phyloP scores from a whole-genome alignment of 2,888 invertebrate species.

The Buathra laborator region DNA sequence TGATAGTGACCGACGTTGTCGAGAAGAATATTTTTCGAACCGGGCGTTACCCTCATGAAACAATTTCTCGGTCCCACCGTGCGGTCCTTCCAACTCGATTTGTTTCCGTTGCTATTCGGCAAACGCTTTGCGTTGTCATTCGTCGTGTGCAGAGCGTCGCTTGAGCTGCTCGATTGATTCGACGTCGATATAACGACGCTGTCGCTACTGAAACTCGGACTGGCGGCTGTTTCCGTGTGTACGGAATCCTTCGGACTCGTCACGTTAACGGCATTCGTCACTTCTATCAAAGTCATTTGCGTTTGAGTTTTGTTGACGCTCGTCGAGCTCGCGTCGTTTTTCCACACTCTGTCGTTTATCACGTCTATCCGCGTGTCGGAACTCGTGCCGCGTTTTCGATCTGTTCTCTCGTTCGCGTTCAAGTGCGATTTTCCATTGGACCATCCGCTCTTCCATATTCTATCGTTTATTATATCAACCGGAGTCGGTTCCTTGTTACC shows the following conservation, averaged over 20 bases:
- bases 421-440: constrained; percentile 72
- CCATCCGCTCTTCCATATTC: constrained; percentile 83
- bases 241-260: constrained; percentile 71
- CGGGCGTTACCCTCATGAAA: constrained; percentile 91
- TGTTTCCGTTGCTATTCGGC: constrained; percentile 62
- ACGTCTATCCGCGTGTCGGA: constrained; percentile 79
- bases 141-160: constrained; percentile 77
- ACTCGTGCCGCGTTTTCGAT: constrained; percentile 59
- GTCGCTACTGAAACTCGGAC: constrained; percentile 83
- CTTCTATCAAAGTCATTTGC: constrained; percentile 80
- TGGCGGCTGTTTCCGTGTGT: constrained; percentile 75
- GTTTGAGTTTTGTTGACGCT: constrained; percentile 64
- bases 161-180: constrained; percentile 83
- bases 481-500: constrained; percentile 72
- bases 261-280: constrained; percentile 77
- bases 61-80: constrained; percentile 90
- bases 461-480: constrained; percentile 82
- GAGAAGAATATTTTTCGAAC: constrained; percentile 92
- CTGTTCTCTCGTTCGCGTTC: constrained; percentile 41
- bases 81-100: constrained; percentile 72
- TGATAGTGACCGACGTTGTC: constrained; percentile 92
- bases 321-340: constrained; percentile 68
- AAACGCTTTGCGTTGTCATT: constrained; percentile 66
- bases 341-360: constrained; percentile 83
- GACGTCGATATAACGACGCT: constrained; percentile 83